A percentile compares a stretch with the other conserved stretches of the same genome.
phyloP scores from a whole-genome alignment of 2,113 vertebrate genomes.

The Diphyllodes magnificus region DNA sequence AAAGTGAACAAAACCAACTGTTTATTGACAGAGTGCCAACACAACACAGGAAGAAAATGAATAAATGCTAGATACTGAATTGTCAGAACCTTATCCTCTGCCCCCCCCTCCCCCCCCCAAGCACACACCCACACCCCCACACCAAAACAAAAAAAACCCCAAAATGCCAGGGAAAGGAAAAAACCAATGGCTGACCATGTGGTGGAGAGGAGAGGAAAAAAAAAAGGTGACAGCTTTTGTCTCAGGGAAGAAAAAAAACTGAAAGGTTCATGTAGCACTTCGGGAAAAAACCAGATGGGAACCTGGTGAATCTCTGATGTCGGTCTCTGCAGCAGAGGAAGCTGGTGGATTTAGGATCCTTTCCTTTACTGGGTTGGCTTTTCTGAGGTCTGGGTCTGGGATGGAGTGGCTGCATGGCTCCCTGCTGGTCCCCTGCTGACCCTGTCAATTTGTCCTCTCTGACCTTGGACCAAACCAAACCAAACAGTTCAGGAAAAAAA shows the following conservation, averaged over 20 bases:
- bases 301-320: neutral
- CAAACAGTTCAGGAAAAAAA: neutral
- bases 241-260: neutral
- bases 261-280: neutral
- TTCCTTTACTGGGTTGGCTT: neutral
- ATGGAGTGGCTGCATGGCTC: neutral
- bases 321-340: neutral
- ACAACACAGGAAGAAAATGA: too few species aligned
- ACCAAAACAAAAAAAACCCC: neutral
- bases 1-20: too few species aligned
- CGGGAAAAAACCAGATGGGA: neutral
- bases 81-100: too few species aligned
- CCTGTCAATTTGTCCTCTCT: neutral
- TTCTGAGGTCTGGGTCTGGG: neutral
- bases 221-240: neutral
- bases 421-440: neutral
- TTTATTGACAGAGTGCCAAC: too few species aligned
- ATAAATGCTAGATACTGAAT: too few species aligned
- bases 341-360: neutral
- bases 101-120: too few species aligned
- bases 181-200: accelerated
- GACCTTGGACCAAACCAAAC: neutral
- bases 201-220: neutral
- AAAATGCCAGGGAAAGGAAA: neutral
- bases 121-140: too few species aligned